Evolutionary conservation across 92 coral and sea anemone species (phyloP), one percentile per base, ranked within the genome.

Genomic region (Siderastrea radians): DNA sequence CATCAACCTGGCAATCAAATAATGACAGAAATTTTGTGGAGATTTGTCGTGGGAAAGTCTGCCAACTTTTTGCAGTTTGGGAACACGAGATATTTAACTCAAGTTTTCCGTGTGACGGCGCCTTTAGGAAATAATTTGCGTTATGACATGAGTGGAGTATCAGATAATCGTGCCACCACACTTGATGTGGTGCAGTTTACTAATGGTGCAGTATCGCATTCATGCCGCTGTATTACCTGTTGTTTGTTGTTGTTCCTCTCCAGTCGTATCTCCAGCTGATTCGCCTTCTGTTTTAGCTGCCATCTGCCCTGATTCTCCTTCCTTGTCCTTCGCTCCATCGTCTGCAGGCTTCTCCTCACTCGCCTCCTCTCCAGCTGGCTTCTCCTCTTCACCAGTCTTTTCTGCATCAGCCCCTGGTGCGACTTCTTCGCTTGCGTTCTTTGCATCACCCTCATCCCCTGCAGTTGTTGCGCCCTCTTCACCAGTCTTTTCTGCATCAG

Each of bases 291-390:
- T 19, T 44, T 60, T 72, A 16, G 71, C 72, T 58, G 85, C 17
- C 9, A 12, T 14, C 19, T 19, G 75, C 16, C 11, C 80, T 11
- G 55, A 5, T 61, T 80, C 61, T 10, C 66, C 86, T 26, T 51
- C 74, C 4, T 38, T 78, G 62, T 54, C 76, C n/a, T 58, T 43
- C 8, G 15, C 55, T 2, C 60, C 78, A 9, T 44, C 77, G 9
- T 84, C 80, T 15, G 64, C 77, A 19, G 84, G 85, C 17, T 63
- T 81, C 51, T 81, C 76, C 45, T 66, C 87, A 73, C 75, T 65
- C 16, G 46, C 75, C 6, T 64, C 58, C 57, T 81, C 86, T 2
- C 48, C 83, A 60, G 83, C 87, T 38, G 91, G 74, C 55, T 66
- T 75, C 54, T 84, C 83, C 60, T 80, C 90, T 38, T 77, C 80